A percentile compares a stretch with the other conserved stretches of the same genome.
phyloP scores from a whole-genome alignment of 2,888 invertebrate genomes.

The Standfussiana lucernea region DNA sequence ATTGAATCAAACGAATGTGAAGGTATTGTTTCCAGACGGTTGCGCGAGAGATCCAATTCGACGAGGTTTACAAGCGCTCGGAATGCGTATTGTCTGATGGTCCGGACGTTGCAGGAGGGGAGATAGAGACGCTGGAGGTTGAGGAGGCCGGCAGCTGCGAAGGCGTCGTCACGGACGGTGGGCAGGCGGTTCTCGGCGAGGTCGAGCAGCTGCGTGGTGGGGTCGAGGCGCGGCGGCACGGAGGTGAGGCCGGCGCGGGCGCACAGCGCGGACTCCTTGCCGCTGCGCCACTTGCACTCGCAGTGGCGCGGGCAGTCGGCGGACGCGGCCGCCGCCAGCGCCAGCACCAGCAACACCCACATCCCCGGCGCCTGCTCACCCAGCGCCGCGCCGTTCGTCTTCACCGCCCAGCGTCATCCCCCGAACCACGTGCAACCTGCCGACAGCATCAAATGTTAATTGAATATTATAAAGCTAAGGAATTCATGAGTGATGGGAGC shows the following conservation, averaged over 20 bases:
- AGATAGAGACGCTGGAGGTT: conserved; percentile 95
- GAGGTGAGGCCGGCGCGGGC: conserved; percentile 93
- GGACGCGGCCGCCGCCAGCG: conserved; percentile 88
- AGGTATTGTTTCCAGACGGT: conserved; percentile 92
- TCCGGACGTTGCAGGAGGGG: conserved; percentile 92
- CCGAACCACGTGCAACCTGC: conserved; percentile 79
- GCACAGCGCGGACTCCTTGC: conserved; percentile 96
- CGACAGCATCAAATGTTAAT: conserved; percentile 51
- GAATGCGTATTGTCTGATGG: conserved; percentile 94
- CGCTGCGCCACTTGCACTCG: conserved; percentile 97
- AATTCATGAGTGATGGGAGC: not conserved
- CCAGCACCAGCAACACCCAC: conserved; percentile 90
- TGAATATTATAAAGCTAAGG: not conserved
- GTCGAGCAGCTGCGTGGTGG: conserved; percentile 95
- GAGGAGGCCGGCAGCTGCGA: conserved; percentile 93
- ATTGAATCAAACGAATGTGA: conserved; percentile 94
- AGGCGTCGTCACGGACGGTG: conserved; percentile 93
- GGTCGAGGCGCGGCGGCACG: conserved; percentile 94
- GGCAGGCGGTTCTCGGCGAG: conserved; percentile 93
- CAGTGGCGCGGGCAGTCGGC: conserved; percentile 94
- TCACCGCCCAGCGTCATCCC: conserved; percentile 86
- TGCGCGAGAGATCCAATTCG: conserved; percentile 95
- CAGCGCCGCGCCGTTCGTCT: conserved; percentile 85
- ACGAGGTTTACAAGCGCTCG: conserved; percentile 95
- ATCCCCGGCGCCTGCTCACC: conserved; percentile 89